A percentile compares a stretch with the other conserved stretches of the same genome.
Evolutionary conservation across 2,113 vertebrate genomes (phyloP).

Genomic region (Scortum barcoo): DNA sequence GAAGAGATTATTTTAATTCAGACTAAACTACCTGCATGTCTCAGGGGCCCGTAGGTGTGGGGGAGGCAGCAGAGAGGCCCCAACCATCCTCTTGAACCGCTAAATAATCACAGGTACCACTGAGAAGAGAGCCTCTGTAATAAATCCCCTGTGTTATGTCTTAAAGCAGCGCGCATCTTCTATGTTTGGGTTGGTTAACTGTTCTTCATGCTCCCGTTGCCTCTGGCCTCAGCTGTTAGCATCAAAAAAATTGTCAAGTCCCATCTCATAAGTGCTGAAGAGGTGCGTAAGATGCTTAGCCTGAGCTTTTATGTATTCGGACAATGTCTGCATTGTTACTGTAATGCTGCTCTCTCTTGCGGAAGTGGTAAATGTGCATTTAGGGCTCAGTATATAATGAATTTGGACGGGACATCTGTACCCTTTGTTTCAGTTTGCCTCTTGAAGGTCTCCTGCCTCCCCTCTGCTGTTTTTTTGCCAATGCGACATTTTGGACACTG

Average conservation of each 20-base stretch:
- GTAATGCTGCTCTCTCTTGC: slow-evolving; percentile 50
- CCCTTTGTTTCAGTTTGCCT: slow-evolving; percentile 57
- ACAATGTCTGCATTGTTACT: slow-evolving; percentile 41
- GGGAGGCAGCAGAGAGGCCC: slow-evolving; percentile 20
- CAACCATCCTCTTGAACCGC: slow-evolving; percentile 18
- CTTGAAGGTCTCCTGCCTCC: slow-evolving; percentile 62
- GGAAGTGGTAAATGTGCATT: slow-evolving; percentile 46
- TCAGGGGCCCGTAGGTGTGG: slow-evolving; percentile 30
- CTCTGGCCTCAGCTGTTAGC: slow-evolving; percentile 53
- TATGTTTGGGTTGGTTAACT: slow-evolving; percentile 38
- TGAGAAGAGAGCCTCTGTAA: background rate
- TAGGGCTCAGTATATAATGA: slow-evolving; percentile 48
- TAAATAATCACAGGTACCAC: slow-evolving; percentile 41
- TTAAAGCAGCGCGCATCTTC: slow-evolving; percentile 16
- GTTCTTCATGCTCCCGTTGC: slow-evolving; percentile 16
- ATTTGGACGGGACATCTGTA: slow-evolving; percentile 62
- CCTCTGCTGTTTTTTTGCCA: slow-evolving; percentile 66
- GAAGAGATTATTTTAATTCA: slow-evolving; percentile 64
- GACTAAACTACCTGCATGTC: slow-evolving; percentile 37
- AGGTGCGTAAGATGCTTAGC: slow-evolving; percentile 43
- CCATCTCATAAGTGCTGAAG: slow-evolving; percentile 26
- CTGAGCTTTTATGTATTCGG: slow-evolving; percentile 47
- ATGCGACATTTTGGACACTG: slow-evolving; percentile 78
- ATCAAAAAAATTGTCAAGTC: slow-evolving; percentile 45
- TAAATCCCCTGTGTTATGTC: slow-evolving; percentile 36